Evolutionary conservation across 2,888 invertebrate species (phyloP), one percentile per base, ranked within the genome.

Genomic region (Dichetophora obliterata): DNA sequence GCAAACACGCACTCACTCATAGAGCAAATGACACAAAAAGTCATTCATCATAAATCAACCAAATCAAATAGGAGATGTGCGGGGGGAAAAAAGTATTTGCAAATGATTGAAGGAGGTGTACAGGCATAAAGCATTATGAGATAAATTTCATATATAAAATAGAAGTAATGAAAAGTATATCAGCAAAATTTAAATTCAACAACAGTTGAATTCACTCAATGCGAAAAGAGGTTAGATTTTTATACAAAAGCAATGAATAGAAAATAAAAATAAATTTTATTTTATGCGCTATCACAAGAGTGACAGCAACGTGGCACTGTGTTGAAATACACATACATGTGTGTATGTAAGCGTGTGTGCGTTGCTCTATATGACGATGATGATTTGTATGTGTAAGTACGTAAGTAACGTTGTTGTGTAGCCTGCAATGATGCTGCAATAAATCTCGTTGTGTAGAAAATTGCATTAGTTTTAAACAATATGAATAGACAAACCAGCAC

Each of bases 21-120:
- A n/a, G 16, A n/a, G 43, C 61, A 27, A 43, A 19, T 50, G 68
- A 48, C 34, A 50, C 54, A 27, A 19, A 68, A 75, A 68, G 27
- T 52, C 68, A 69, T 75, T 59, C 68, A 69, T 75, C 75, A 68
- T 43, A 43, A 75, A 63, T 57, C 69, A 59, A 75, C 66, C 66
- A 65, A 11, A 66, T 57, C 0, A 14, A 54, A 75, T 54, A 54
- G 8, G 48, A 9, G 11, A 27, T 52, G 65, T 65, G 34, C 31
- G 48, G 48, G 9, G 19, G 61, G 48, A 50, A 24, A 16, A 27
- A 27, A 50, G 11, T 2, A 14, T 11, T 43, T 43, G 6, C 2
- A 6, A 11, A 11, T 43, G 11, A 43, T 43, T 4, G 37, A 5
- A 31, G 37, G 8, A 9, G 37, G 37, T 37, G 8, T 6, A 6